Conservation (phyloP, 2,113 vertebrate genomes). For the Lanius ludovicianus region DNA sequence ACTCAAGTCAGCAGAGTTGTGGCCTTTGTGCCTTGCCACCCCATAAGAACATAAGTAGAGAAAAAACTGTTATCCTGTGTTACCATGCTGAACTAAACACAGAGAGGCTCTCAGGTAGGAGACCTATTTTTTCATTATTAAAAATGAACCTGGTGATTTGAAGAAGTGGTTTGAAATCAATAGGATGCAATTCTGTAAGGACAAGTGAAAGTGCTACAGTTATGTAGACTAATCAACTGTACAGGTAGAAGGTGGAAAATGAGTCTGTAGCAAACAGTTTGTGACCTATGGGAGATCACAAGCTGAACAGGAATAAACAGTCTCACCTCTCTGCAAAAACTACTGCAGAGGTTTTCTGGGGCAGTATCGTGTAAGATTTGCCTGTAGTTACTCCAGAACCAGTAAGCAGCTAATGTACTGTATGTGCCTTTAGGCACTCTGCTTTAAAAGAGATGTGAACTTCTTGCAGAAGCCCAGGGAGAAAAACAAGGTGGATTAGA, state of each 20-base stretch:
- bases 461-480: background rate
- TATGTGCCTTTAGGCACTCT: background rate
- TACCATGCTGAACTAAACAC: background rate
- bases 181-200: constrained; percentile 28
- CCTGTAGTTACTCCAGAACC: background rate
- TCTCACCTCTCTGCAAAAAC: background rate
- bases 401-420: background rate
- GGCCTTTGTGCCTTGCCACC: background rate
- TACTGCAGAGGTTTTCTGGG: background rate
- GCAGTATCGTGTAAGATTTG: background rate
- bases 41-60: background rate
- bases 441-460: background rate
- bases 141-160: constrained; percentile 18
- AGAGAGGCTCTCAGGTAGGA: background rate
- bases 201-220: constrained; percentile 15
- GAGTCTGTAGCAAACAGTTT: background rate
- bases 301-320: background rate
- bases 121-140: constrained; percentile 42
- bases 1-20: background rate
- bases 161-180: constrained; percentile 40
- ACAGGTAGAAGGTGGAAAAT: constrained; percentile 25
- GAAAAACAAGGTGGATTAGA: background rate
- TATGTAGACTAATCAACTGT: constrained; percentile 31
- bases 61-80: background rate
- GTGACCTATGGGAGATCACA: background rate